Conservation (phyloP, 2,888 invertebrate species). For the Spisula solida region DNA sequence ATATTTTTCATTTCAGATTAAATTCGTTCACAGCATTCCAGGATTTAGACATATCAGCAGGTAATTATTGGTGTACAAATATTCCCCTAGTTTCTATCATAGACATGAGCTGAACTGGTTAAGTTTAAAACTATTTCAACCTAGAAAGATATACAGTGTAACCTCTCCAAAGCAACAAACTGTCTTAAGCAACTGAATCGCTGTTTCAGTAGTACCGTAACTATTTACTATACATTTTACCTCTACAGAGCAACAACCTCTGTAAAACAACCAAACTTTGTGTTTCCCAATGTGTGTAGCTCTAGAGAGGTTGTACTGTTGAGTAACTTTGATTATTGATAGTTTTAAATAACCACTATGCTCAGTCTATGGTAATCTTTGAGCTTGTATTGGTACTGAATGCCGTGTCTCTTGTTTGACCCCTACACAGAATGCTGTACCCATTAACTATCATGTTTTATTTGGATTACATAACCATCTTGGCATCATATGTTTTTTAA, state of each 20-base stretch:
- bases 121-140: background rate
- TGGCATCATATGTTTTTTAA: background rate
- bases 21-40: constrained; percentile 70
- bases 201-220: too few relatives aligned
- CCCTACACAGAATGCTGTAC: background rate
- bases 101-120: background rate
- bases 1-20: constrained; percentile 54
- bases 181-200: too few relatives aligned
- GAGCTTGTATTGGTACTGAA: too few relatives aligned
- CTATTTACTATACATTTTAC: too few relatives aligned
- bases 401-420: background rate
- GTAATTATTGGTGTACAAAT: constrained; percentile 11
- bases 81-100: background rate
- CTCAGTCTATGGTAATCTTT: background rate
- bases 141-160: background rate
- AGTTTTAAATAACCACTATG: background rate
- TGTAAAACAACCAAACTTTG: too few relatives aligned
- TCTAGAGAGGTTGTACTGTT: background rate
- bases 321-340: background rate
- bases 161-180: too few relatives aligned
- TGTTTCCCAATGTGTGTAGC: too few relatives aligned
- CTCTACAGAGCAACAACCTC: too few relatives aligned
- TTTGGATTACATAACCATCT: background rate
- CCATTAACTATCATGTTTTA: background rate
- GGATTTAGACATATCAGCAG: constrained; percentile 57